Percentiles rank a stretch among this genome's conserved stretches.
Conservation (phyloP, 1,140 invertebrate genomes). For the Leptinotarsa lineolata region DNA sequence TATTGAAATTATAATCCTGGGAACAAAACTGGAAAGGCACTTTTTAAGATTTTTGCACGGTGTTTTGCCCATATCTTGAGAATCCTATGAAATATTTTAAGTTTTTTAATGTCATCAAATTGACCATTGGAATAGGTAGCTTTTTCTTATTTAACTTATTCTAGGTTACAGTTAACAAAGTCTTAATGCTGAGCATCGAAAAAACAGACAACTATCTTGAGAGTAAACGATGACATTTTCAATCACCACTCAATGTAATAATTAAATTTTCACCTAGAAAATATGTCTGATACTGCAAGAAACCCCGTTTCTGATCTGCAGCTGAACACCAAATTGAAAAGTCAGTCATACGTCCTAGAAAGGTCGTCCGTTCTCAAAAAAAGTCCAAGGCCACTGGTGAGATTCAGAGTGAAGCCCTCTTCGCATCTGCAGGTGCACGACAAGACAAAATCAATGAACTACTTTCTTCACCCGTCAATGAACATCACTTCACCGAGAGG, state of each 20-base stretch:
- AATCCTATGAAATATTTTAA: no score
- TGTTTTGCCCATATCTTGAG: no score
- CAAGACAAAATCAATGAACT: slow-evolving; percentile 26
- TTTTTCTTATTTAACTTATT: no score
- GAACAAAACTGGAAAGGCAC: no score
- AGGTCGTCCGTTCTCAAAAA: not conserved
- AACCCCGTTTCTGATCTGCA: slow-evolving; percentile 25
- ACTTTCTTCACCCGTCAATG: slow-evolving; percentile 25
- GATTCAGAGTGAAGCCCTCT: not conserved
- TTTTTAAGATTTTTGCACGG: no score
- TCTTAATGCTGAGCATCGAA: no score
- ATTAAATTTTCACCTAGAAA: slow-evolving; percentile 26
- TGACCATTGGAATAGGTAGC: no score
- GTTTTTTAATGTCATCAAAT: no score
- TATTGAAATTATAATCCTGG: no score
- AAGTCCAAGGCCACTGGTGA: not conserved
- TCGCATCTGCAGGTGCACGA: not conserved
- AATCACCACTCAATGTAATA: slow-evolving; percentile 27
- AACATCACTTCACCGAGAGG: not conserved
- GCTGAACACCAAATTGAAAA: slow-evolving; percentile 26
- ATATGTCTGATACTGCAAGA: slow-evolving; percentile 4
- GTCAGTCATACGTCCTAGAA: slow-evolving; percentile 30
- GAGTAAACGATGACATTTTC: not conserved
- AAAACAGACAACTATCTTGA: no score
- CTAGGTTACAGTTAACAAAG: no score